Evolutionary conservation across 2,113 vertebrate genomes (phyloP), one percentile per base, ranked within the genome.

Genomic region (Ranitomeya imitator): DNA sequence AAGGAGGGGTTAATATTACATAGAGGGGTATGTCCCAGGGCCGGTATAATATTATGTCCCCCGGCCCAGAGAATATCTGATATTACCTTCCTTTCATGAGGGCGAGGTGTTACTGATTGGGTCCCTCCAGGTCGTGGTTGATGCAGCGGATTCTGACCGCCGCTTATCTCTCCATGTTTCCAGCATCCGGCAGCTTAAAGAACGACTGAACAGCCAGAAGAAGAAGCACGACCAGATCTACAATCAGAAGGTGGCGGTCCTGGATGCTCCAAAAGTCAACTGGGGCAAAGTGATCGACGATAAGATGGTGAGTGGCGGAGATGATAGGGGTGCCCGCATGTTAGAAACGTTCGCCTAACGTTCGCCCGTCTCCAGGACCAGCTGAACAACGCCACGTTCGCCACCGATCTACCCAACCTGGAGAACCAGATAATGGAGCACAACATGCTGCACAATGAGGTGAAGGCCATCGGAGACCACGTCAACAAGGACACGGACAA

Each of bases 361-460:
- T 55, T 31, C 21, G 6, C 21, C 9, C 76, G 52, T 2, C 26
- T 0, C 1, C 91, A 99, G 98, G 95, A 95, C 2, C 93, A 91
- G 0, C 88, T 99, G 86, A 95, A 92, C 88, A 93, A 92, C 92
- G 96, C 97, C 90, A 92, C 94, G 89, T 99, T 97, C 0, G 98
- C 96, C 57, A 96, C 97, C 0, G 98, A 99, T 90, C 92, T 99
- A 86, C 97, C 96, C 0, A 92, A 96, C 14, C 95, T 99, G 88
- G 98, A 98, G 88, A 95, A 95, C 18, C 97, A 99, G 86, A 96
- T 99, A 69, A 98, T 98, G 80, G 96, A 98, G 45, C 98, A 99
- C 94, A 99, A 98, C 92, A 97, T 99, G 93, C 98, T 99, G 91
- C 97, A 99, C 92, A 99, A 98, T 0, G 98, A 99, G 92, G 97